Evolutionary conservation across 2,797 vertebrate genomes (phyloP), one percentile per base, ranked within the genome.

Genomic region (Pipistrellus nathusii): DNA sequence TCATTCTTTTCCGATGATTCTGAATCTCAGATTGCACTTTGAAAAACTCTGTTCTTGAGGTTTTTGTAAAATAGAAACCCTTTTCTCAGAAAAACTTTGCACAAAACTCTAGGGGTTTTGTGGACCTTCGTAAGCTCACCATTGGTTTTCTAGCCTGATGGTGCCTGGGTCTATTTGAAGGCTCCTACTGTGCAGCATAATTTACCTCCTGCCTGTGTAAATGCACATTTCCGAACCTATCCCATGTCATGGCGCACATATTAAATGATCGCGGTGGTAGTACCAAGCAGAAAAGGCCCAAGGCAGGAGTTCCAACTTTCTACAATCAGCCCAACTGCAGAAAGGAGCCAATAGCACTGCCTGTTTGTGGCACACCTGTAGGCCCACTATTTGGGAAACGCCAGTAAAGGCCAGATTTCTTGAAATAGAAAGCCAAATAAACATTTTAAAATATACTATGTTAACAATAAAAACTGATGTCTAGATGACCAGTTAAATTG

Each of bases 1-100:
- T 75, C 18, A 57, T 32, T n/a, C 8, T 77, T 86, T 94, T 82
- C n/a, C 51, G 32, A 59, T 91, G 30, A 80, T 87, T 84, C 64
- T 57, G 53, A 66, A 66, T 15, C 17, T 87, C 44, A 78, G 64
- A 57, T 88, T 51, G 18, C 13, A 71, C 66, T 94, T 35, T 76
- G 27, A 51, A 92, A 88, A 82, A 35, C 11, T 35, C 6, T 64
- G 8, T 30, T 77, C 75, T 57, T 75, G 27, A 81, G 89, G 32
- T 44, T 71, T 80, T 85, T 71, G 18, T 83, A 23, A 55, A 25
- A 21, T 64, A 75, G 7, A 76, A 27, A 71, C n/a, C 5, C 25
- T 80, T 85, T 32, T 14, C 69, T 85, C 35, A 32, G n/a, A 71
- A 80, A 64, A 77, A 69, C 12, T 73, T 48, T 44, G 3, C n/a